These are phyloP conservation scores for Lysiphlebus fabarum DNA, from an alignment of 1,140 invertebrate genomes.

Conservation along the genomic window DNA sequence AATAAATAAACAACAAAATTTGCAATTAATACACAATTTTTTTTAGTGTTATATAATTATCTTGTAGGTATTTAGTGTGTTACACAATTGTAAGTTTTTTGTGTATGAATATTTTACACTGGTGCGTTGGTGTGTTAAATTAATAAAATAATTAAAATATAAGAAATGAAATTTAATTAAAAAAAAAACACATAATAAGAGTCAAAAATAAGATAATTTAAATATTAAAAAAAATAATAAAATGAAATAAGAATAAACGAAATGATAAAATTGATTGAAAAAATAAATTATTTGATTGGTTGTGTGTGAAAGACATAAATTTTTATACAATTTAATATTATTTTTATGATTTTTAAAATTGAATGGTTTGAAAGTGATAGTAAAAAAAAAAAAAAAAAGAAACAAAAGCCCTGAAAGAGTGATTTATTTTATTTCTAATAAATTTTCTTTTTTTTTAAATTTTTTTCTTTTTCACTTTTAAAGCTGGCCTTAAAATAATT, in stretches of 20 bases:
- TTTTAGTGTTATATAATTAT: conserved; percentile 37
- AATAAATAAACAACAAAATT: not conserved
- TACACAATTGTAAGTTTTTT: conserved; percentile 34
- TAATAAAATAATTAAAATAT: not conserved
- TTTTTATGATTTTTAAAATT: conserved; percentile 9
- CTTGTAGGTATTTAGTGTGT: conserved; percentile 38
- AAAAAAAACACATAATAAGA: conserved; percentile 8
- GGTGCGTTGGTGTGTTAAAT: conserved; percentile 39
- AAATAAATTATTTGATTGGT: conserved; percentile 34
- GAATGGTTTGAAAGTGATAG: conserved; percentile 29
- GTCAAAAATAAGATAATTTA: too few species aligned
- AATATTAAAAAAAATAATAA: conserved; percentile 9
- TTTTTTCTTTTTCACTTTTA: too few species aligned
- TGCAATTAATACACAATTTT: conserved; percentile 23
- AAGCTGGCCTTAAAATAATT: too few species aligned
- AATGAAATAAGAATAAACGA: conserved; percentile 5
- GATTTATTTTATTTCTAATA: conserved; percentile 13
- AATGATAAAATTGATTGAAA: conserved; percentile 8
- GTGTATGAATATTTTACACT: conserved; percentile 44
- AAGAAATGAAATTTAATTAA: conserved; percentile 10
- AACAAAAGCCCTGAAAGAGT: not conserved
- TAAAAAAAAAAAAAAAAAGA: not conserved
- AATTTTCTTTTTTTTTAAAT: not conserved
- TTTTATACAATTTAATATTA: conserved; percentile 19
- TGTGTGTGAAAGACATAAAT: conserved; percentile 40